Evolutionary conservation across 2,113 vertebrate species (phyloP), one percentile per base, ranked within the genome.

Genomic region (Taurulus bubalis): DNA sequence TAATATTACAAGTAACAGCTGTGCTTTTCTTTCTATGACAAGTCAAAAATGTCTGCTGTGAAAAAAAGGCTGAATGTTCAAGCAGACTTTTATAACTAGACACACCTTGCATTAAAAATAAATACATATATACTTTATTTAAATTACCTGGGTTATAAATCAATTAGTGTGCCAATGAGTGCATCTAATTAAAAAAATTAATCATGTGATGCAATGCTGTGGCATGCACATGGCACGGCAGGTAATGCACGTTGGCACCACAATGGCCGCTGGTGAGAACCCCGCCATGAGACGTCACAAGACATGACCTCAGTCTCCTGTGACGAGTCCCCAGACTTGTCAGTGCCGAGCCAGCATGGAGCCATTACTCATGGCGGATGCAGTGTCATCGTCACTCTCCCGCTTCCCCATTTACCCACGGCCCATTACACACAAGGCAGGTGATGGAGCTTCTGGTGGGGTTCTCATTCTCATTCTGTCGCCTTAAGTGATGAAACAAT

Each of bases 331-430:
- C 51, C 70, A 22, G 72, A 32, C 4, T 63, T 32, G 82, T 59
- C 72, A 26, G 58, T 9, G 36, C 36, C 18, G 18, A 36, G 79
- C 66, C 74, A 75, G 68, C 45, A 2, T 38, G 1, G 68, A 79
- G 74, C 63, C 85, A 81, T 91, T 84, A 87, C 81, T 90, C 91
- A 86, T 4, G 51, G 62, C 77, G 70, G 75, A 78, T 56, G 79
- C 70, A 28, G 56, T 53, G 88, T 87, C 88, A 70, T 60, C 78
- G 55, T 83, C 83, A 24, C 85, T 75, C 69, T 75, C 30, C 77
- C 0, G 22, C 83, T 62, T 40, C 36, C 34, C 55, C 74, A 12
- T 71, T 89, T 83, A 55, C 75, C 85, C 72, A 77, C 63, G 75
- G 79, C 30, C 75, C 90, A 91, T 91, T 89, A 88, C 74, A 62